A percentile compares a stretch with the other conserved stretches of the same genome.
Conservation (phyloP, 2,797 vertebrate genomes). For the Spondyliosoma cantharus region DNA sequence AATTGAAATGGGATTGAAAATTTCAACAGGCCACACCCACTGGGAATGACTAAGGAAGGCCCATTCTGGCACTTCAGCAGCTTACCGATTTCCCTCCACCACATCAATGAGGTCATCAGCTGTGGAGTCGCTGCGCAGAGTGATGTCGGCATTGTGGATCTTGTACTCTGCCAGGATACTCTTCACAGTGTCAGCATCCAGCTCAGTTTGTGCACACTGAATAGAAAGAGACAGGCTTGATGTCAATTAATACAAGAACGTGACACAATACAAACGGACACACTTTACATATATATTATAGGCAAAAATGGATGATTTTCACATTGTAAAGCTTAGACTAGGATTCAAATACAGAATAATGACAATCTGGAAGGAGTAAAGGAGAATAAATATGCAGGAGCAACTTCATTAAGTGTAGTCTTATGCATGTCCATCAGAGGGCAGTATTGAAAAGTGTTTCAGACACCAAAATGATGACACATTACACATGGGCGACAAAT, state of each 20-base stretch:
- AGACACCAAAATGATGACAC: not conserved
- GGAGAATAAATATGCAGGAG: not conserved
- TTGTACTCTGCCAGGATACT: constrained; percentile 97
- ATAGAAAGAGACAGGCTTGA: not conserved
- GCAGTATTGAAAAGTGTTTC: constrained; percentile 4
- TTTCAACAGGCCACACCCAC: constrained; percentile 64
- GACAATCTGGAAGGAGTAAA: not conserved
- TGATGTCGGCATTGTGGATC: constrained; percentile 98
- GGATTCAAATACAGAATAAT: not conserved
- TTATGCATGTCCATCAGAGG: constrained; percentile 39
- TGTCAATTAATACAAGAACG: not conserved
- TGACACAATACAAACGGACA: not conserved
- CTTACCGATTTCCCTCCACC: constrained; percentile 98
- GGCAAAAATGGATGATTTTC: not conserved
- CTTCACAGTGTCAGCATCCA: constrained; percentile 95
- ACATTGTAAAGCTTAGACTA: not conserved
- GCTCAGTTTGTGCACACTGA: constrained; percentile 93
- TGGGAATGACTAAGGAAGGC: constrained; percentile 38
- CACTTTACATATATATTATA: not conserved
- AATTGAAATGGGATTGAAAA: constrained; percentile 31
- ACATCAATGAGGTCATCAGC: constrained; percentile 98
- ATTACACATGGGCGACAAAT: no score
- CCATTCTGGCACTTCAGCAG: constrained; percentile 51
- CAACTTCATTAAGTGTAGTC: not conserved
- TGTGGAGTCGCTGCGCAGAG: constrained; percentile 93